Percentiles rank a stretch among this genome's conserved stretches.
phyloP scores from a whole-genome alignment of 2,797 vertebrate genomes.

The Dallia pectoralis region DNA sequence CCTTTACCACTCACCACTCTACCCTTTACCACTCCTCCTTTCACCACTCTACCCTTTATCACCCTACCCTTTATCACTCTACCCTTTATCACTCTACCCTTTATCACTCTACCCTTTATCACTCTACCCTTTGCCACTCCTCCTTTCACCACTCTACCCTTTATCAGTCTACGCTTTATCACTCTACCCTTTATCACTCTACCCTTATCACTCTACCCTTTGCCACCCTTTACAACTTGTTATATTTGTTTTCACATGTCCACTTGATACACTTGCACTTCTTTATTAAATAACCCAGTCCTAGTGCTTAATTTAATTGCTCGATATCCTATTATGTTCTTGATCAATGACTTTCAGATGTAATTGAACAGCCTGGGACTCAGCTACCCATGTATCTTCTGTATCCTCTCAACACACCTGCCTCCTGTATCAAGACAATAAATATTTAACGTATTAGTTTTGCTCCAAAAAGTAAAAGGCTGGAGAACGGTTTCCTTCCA shows the following conservation, averaged over 20 bases:
- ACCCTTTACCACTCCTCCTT: background rate
- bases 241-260: no score
- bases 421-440: no score
- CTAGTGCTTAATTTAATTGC: conserved; percentile 52
- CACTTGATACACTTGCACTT: conserved; percentile 20
- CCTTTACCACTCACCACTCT: background rate
- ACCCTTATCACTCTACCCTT: background rate
- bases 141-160: background rate
- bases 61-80: background rate
- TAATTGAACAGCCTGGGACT: conserved; percentile 28
- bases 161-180: background rate
- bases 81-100: background rate
- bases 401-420: background rate
- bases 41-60: background rate
- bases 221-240: background rate
- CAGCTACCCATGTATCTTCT: conserved; percentile 40
- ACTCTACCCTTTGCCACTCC: background rate
- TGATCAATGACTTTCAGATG: conserved; percentile 56
- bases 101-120: background rate
- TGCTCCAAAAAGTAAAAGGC: no score
- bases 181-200: background rate
- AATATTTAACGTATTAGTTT: no score
- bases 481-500: no score
- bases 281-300: conserved; percentile 58
- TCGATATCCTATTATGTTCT: conserved; percentile 56